Evolutionary conservation across 2,113 vertebrate species (phyloP).

Genomic region (Merops nubicus): DNA sequence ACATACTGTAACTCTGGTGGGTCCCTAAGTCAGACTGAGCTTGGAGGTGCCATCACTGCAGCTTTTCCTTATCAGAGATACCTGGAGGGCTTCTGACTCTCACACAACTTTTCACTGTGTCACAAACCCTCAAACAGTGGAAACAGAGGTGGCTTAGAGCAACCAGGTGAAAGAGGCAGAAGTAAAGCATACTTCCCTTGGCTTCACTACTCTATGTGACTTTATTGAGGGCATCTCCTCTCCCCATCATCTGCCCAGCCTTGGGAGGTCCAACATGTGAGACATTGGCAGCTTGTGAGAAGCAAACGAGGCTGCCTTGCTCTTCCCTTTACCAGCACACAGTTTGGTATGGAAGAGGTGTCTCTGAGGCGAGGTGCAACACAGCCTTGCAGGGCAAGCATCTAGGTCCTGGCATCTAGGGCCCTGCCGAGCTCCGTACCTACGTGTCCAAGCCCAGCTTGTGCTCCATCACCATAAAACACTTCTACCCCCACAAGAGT

Average conservation of each 20-base stretch:
- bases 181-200: background rate
- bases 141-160: background rate
- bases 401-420: background rate
- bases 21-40: background rate
- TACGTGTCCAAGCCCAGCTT: background rate
- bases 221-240: background rate
- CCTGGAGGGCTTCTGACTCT: background rate
- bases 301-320: background rate
- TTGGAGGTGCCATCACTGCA: background rate
- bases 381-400: background rate
- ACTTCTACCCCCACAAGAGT: background rate
- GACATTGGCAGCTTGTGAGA: background rate
- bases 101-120: background rate
- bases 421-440: rapidly evolving
- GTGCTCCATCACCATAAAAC: background rate
- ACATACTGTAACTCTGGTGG: background rate
- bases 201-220: background rate
- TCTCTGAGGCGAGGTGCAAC: background rate
- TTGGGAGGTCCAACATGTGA: background rate
- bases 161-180: background rate
- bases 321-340: background rate
- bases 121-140: background rate
- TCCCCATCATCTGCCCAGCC: background rate
- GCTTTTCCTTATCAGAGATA: background rate
- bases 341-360: background rate